Conservation (phyloP, 1,140 invertebrate species). For the Drosophila watanabei region DNA sequence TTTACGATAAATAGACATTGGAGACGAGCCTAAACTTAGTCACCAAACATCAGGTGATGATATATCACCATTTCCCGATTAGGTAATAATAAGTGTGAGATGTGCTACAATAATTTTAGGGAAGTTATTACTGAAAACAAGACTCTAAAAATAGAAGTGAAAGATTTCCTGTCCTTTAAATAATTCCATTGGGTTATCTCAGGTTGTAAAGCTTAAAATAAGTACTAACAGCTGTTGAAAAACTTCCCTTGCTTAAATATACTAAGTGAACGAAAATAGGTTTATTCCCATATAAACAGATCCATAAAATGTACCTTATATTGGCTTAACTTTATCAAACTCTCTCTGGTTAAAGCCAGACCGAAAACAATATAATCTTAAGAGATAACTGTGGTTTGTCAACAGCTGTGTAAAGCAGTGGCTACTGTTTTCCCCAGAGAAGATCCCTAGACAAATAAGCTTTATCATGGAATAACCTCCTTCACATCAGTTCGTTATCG, state of each 20-base stretch:
- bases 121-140: background rate
- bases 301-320: slow-evolving; percentile 2
- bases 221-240: background rate
- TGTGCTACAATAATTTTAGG: background rate
- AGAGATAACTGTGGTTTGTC: slow-evolving; percentile 16
- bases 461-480: slow-evolving; percentile 21
- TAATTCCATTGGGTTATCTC: slow-evolving; percentile 3
- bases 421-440: slow-evolving; percentile 35
- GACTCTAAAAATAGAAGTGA: background rate
- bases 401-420: slow-evolving; percentile 22
- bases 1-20: slow-evolving; percentile 3
- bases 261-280: slow-evolving; percentile 13
- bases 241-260: background rate
- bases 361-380: slow-evolving; percentile 35
- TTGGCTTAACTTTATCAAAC: slow-evolving; percentile 11
- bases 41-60: slow-evolving; percentile 16
- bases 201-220: background rate
- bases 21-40: slow-evolving; percentile 18
- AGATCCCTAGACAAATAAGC: slow-evolving; percentile 17
- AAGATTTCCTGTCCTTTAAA: slow-evolving; percentile 1
- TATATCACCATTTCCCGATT: background rate
- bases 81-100: background rate
- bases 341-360: background rate
- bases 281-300: slow-evolving; percentile 5
- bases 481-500: slow-evolving; percentile 2